Evolutionary conservation across 1,140 invertebrate genomes (phyloP).

Genomic region (Eueides isabella): DNA sequence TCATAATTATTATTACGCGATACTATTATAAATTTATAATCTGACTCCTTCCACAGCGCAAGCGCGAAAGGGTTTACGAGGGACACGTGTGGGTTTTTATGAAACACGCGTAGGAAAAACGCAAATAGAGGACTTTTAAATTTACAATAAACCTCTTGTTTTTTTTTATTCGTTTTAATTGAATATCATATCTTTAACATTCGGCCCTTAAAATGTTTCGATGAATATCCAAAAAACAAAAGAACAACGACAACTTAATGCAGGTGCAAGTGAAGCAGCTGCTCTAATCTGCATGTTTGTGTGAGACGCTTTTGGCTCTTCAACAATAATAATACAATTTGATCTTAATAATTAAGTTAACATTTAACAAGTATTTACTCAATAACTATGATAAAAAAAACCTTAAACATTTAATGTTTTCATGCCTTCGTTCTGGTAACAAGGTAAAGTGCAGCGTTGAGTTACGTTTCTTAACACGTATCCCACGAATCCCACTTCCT

Average conservation of each 20-base stretch:
- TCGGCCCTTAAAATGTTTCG: neutral
- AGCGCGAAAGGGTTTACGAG: conserved; percentile 1
- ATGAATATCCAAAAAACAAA: neutral
- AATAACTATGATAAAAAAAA: too few species aligned
- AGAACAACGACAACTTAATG: neutral
- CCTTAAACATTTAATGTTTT: too few species aligned
- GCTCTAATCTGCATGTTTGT: neutral
- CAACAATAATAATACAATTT: neutral
- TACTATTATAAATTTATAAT: neutral
- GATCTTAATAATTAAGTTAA: neutral
- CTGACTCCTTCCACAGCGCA: neutral
- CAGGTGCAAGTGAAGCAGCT: conserved; percentile 3
- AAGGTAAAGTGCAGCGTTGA: too few species aligned
- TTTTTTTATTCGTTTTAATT: neutral
- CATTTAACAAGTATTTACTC: neutral
- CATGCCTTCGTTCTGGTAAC: too few species aligned
- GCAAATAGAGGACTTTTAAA: neutral
- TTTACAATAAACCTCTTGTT: neutral
- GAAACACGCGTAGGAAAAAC: neutral
- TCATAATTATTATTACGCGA: neutral
- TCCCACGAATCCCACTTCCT: too few species aligned
- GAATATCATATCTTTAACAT: neutral
- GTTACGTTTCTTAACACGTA: too few species aligned
- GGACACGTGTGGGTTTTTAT: conserved; percentile 9
- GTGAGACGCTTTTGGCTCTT: conserved; percentile 6